Percentiles rank a stretch among this genome's conserved stretches.
Evolutionary conservation across 2,888 invertebrate genomes (phyloP).

Genomic region (Scaptomyza cyrtandrae): DNA sequence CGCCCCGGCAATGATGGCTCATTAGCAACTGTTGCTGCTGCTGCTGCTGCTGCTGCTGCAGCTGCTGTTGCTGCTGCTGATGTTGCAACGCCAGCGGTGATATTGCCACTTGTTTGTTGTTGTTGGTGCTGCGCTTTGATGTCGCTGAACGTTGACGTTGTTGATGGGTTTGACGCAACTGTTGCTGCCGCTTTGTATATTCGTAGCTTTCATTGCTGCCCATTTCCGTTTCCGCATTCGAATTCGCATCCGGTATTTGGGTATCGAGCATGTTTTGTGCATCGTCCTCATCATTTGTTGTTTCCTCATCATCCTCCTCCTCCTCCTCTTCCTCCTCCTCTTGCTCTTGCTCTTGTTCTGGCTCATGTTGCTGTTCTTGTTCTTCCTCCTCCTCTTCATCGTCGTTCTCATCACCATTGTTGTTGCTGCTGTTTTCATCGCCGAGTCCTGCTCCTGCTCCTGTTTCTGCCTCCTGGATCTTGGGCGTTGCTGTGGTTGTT

Average conservation of each 20-base stretch:
- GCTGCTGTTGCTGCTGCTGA: conserved; percentile 27
- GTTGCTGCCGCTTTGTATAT: conserved; percentile 56
- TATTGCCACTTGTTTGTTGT: conserved; percentile 34
- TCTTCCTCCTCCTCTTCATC: conserved; percentile 49
- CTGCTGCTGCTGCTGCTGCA: conserved; percentile 28
- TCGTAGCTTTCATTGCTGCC: conserved; percentile 70
- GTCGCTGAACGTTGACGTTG: conserved; percentile 43
- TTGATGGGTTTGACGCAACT: conserved; percentile 29
- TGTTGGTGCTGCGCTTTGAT: conserved; percentile 35
- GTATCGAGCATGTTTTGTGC: conserved; percentile 62
- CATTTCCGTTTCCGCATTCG: conserved; percentile 8
- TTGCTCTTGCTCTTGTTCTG: conserved; percentile 29
- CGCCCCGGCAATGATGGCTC: conserved; percentile 89
- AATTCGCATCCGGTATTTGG: conserved; percentile 25
- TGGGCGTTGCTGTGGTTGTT: conserved; percentile 50
- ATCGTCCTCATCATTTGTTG: conserved; percentile 63
- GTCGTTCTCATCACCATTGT: conserved; percentile 44
- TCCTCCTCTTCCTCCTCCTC: conserved; percentile 61
- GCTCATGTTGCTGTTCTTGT: conserved; percentile 33
- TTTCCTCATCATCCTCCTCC: conserved; percentile 59
- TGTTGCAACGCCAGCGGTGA: conserved; percentile 46
- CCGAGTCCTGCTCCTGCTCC: background rate
- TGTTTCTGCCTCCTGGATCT: conserved; percentile 6
- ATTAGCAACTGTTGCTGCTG: conserved; percentile 42
- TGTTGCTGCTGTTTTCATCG: conserved; percentile 36